Evolutionary conservation across 2,888 invertebrate species (phyloP).

Genomic region (Coleophora deauratella): DNA sequence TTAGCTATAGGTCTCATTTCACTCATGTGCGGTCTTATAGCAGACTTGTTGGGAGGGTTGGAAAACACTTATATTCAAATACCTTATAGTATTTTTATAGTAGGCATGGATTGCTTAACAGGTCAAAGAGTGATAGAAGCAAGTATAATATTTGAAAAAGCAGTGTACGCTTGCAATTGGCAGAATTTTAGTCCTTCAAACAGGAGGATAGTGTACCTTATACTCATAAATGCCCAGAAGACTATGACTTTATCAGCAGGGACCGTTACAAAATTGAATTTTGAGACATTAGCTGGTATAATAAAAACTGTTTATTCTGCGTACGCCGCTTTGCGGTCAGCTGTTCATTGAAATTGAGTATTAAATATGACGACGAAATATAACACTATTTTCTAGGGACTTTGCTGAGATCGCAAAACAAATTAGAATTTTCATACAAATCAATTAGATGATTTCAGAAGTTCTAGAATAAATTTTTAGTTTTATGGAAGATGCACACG

Average conservation of each 20-base stretch:
- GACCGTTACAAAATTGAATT: conserved; percentile 34
- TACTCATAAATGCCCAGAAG: conserved; percentile 43
- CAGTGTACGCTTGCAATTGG: conserved; percentile 47
- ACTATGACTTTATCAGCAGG: conserved; percentile 42
- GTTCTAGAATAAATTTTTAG: too few relatives aligned
- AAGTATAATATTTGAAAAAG: conserved; percentile 28
- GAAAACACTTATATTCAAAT: conserved; percentile 36
- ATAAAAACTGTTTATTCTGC: conserved; percentile 42
- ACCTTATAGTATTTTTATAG: conserved; percentile 29
- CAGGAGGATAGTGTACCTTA: conserved; percentile 36
- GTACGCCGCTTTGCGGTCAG: conserved; percentile 40
- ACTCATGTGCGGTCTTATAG: conserved; percentile 24
- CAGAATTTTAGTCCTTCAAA: conserved; percentile 42
- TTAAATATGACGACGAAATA: too few relatives aligned
- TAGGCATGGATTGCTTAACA: conserved; percentile 39
- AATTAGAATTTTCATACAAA: too few relatives aligned
- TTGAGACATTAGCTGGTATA: conserved; percentile 36
- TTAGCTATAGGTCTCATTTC: conserved; percentile 31
- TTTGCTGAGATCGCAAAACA: too few relatives aligned
- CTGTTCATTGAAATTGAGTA: too few relatives aligned
- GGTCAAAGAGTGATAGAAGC: conserved; percentile 47
- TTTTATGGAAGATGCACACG: too few relatives aligned
- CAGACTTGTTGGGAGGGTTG: conserved; percentile 31
- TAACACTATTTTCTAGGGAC: too few relatives aligned
- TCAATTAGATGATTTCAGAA: too few relatives aligned